These are phyloP conservation scores for Gymnogyps californianus DNA, from an alignment of 2,113 vertebrate genomes.

Conservation along the genomic window DNA sequence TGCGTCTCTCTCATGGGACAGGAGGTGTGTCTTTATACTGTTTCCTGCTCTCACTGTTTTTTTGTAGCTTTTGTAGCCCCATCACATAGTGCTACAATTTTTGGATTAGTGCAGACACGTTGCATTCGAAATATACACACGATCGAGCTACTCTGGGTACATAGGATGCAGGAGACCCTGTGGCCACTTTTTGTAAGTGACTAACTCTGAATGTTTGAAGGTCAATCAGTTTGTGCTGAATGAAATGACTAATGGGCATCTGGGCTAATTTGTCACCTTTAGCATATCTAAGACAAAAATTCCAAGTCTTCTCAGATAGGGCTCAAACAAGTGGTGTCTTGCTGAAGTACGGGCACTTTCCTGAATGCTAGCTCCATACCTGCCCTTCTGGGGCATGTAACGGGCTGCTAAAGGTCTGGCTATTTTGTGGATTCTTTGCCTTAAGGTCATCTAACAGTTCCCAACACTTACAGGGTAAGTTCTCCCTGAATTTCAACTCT, in stretches of 20 bases:
- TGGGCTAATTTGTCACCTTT: background rate
- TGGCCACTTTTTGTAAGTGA: background rate
- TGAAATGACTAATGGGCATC: background rate
- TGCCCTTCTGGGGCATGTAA: background rate
- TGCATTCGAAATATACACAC: background rate
- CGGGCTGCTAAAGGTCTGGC: background rate
- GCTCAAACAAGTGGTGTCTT: background rate
- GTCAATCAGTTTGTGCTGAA: background rate
- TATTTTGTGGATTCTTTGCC: background rate
- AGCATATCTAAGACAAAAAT: background rate
- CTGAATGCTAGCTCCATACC: background rate
- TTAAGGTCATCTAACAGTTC: background rate
- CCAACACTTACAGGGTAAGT: background rate
- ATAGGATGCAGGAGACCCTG: background rate
- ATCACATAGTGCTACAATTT: background rate
- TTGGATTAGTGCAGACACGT: background rate
- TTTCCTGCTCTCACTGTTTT: background rate
- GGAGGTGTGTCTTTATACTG: background rate
- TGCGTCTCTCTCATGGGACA: background rate
- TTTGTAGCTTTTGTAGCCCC: background rate
- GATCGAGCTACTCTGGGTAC: background rate
- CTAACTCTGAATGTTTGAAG: background rate
- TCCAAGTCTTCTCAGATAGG: background rate
- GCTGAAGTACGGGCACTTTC: background rate
- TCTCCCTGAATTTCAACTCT: background rate